Percentiles rank a stretch among this genome's conserved stretches.
phyloP scores from a whole-genome alignment of 2,888 invertebrate genomes.

The Eristalinus aeneus region DNA sequence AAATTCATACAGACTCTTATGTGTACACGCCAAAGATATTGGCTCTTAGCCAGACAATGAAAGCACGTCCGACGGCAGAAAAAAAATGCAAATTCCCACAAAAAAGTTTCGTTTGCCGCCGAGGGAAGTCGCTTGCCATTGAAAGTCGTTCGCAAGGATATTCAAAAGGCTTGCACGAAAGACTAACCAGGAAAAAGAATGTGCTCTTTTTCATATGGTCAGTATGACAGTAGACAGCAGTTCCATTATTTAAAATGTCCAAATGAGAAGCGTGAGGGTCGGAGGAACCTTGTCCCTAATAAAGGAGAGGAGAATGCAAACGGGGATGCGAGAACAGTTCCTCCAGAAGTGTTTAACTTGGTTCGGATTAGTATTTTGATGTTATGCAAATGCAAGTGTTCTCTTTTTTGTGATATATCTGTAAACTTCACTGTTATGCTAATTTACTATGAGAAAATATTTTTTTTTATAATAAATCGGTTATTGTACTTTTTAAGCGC shows the following conservation, averaged over 20 bases:
- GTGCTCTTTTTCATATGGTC: background rate
- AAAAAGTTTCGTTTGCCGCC: background rate
- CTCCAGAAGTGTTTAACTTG: background rate
- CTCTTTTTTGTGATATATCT: background rate
- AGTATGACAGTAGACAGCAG: conserved; percentile 1
- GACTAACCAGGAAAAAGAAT: background rate
- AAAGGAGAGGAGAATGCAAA: background rate
- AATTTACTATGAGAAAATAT: background rate
- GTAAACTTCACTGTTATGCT: background rate
- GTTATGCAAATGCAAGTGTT: background rate
- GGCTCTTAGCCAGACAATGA: conserved; percentile 9
- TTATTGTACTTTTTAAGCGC: too few species aligned
- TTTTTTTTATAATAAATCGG: too few species aligned
- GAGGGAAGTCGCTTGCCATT: background rate
- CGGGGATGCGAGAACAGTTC: background rate
- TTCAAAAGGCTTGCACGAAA: background rate
- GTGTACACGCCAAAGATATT: background rate
- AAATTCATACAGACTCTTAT: background rate
- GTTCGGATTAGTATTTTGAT: background rate
- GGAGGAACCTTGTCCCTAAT: background rate
- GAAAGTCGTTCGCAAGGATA: background rate
- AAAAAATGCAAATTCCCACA: conserved; percentile 7
- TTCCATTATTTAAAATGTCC: conserved; percentile 11
- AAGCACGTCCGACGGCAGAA: background rate
- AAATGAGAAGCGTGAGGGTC: background rate